phyloP scores from a whole-genome alignment of 2,113 vertebrate species.

The Callipepla squamata region DNA sequence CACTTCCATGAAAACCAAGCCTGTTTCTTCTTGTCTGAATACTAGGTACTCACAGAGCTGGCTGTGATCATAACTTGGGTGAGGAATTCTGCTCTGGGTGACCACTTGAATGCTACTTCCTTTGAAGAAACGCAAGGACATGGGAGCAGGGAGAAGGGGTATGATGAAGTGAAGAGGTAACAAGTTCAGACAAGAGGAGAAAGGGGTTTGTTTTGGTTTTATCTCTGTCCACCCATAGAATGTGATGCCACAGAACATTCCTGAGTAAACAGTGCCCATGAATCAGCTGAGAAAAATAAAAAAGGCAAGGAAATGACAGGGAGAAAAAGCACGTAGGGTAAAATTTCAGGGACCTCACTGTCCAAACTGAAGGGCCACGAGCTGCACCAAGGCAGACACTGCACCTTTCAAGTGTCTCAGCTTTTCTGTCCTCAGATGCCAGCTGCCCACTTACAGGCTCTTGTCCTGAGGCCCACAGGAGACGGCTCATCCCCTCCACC shows the following conservation, averaged over 20 bases:
- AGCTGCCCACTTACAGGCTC: background rate
- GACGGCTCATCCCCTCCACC: background rate
- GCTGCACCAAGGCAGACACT: background rate
- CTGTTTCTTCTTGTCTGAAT: slow-evolving; percentile 44
- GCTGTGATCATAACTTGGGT: background rate
- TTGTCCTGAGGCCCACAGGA: background rate
- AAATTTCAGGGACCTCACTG: background rate
- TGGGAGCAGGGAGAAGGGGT: background rate
- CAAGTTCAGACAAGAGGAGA: background rate
- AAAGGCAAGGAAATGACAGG: background rate
- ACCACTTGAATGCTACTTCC: background rate
- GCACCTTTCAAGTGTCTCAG: background rate
- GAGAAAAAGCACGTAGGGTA: background rate
- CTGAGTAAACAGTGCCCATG: accelerated
- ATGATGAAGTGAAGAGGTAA: background rate
- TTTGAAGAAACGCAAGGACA: background rate
- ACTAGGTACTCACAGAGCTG: background rate
- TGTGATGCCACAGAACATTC: background rate
- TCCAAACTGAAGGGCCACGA: background rate
- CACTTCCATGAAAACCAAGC: slow-evolving; percentile 21
- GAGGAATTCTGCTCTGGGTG: slow-evolving; percentile 5
- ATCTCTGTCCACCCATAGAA: background rate
- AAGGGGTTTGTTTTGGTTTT: background rate
- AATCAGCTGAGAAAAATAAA: background rate
- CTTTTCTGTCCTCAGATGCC: background rate